phyloP scores from a whole-genome alignment of 2,797 vertebrate genomes.

The Enteromius paludinosus region DNA sequence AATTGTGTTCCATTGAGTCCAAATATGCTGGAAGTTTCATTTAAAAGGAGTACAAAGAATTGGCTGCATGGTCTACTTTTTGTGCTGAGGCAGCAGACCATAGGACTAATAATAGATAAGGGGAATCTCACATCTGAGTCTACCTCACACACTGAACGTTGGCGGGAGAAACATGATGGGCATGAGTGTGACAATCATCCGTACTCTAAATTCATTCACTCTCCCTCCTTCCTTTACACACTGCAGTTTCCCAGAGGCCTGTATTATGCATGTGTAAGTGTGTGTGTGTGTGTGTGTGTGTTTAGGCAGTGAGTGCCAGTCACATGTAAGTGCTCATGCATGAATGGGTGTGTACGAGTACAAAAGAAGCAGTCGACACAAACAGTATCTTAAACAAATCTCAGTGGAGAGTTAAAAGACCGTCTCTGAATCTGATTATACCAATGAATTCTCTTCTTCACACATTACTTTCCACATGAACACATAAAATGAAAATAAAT shows the following conservation, averaged over 20 bases:
- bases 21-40: constrained; percentile 76
- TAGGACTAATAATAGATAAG: constrained; percentile 47
- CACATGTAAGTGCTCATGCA: constrained; percentile 53
- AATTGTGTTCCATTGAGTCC: constrained; percentile 74
- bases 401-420: constrained; percentile 49
- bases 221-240: constrained; percentile 51
- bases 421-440: constrained; percentile 29
- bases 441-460: neutral
- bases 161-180: constrained; percentile 12
- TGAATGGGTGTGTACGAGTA: constrained; percentile 65
- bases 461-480: constrained; percentile 31
- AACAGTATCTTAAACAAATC: constrained; percentile 62
- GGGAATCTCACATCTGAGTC: constrained; percentile 28
- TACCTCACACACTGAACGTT: constrained; percentile 26
- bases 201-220: constrained; percentile 41
- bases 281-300: constrained; percentile 10
- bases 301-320: constrained; percentile 35
- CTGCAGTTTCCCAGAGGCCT: constrained; percentile 52
- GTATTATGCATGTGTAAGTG: constrained; percentile 25
- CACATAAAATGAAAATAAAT: constrained; percentile 5
- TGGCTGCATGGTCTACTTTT: constrained; percentile 70
- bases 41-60: constrained; percentile 76
- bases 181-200: constrained; percentile 44
- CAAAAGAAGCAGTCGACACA: constrained; percentile 61
- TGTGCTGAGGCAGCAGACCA: constrained; percentile 76